Evolutionary conservation across 2,888 invertebrate species (phyloP).

Genomic region (Suillia variegata): DNA sequence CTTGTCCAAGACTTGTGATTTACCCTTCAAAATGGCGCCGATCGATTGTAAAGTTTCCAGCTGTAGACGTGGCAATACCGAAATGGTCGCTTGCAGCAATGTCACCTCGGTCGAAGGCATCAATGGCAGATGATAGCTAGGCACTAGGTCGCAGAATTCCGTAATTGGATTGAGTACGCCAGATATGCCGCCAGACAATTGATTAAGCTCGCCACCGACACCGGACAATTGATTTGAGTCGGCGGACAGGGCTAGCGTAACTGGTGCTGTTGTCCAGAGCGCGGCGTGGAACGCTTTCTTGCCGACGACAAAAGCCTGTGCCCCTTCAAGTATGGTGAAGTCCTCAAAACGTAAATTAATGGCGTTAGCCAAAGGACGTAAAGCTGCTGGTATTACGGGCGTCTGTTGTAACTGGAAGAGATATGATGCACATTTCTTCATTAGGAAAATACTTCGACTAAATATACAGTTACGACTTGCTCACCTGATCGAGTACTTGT

Average conservation of each 20-base stretch:
- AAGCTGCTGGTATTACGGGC: constrained; percentile 69
- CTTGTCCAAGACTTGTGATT: constrained; percentile 61
- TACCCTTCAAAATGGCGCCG: constrained; percentile 67
- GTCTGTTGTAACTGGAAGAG: constrained; percentile 70
- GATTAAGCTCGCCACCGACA: constrained; percentile 62
- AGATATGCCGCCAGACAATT: constrained; percentile 70
- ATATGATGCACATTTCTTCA: too few species aligned
- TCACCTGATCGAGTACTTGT: constrained; percentile 86
- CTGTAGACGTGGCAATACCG: constrained; percentile 75
- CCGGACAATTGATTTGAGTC: constrained; percentile 66
- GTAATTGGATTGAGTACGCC: constrained; percentile 76
- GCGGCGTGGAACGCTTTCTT: constrained; percentile 78
- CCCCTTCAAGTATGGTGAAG: constrained; percentile 68
- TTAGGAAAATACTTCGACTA: background rate
- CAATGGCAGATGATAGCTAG: constrained; percentile 68
- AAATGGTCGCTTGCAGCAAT: constrained; percentile 77
- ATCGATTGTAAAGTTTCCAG: constrained; percentile 77
- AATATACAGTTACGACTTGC: background rate
- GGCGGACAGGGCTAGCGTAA: constrained; percentile 70
- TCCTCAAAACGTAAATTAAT: constrained; percentile 77
- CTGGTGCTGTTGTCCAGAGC: constrained; percentile 72
- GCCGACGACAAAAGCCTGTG: constrained; percentile 67
- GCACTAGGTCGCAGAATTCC: constrained; percentile 80
- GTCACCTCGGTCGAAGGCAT: constrained; percentile 68
- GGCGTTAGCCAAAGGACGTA: constrained; percentile 74